A percentile compares a stretch with the other conserved stretches of the same genome.
Conservation (phyloP, 2,113 vertebrate species). For the Actenoides hombroni region DNA sequence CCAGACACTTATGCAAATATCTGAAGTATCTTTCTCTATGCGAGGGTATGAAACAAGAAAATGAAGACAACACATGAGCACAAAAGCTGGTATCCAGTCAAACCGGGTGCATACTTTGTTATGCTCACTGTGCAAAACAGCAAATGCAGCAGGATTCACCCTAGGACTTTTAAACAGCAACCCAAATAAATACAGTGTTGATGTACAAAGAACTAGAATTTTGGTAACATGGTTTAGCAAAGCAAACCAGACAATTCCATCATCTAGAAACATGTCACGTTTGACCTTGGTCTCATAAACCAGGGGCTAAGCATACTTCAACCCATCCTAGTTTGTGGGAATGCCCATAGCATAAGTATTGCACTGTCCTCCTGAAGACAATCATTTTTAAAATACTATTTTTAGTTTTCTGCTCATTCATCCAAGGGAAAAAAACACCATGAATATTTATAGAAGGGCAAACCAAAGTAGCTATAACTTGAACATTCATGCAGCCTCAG, state of each 20-base stretch:
- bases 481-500: background rate
- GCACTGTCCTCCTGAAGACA: background rate
- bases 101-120: background rate
- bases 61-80: background rate
- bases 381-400: background rate
- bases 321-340: background rate
- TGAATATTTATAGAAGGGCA: background rate
- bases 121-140: background rate
- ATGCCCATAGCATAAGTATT: background rate
- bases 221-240: constrained; percentile 25
- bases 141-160: background rate
- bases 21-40: background rate
- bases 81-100: background rate
- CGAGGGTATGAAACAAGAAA: background rate
- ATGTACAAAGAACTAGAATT: constrained; percentile 19
- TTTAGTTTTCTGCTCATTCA: background rate
- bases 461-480: background rate
- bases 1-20: background rate
- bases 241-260: background rate
- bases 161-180: background rate
- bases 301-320: background rate
- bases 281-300: background rate
- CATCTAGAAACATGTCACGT: constrained; percentile 3
- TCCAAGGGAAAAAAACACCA: background rate
- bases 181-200: background rate